A percentile compares a stretch with the other conserved stretches of the same genome.
Conservation (phyloP, 2,888 invertebrate species). For the Argyresthia goedartella region DNA sequence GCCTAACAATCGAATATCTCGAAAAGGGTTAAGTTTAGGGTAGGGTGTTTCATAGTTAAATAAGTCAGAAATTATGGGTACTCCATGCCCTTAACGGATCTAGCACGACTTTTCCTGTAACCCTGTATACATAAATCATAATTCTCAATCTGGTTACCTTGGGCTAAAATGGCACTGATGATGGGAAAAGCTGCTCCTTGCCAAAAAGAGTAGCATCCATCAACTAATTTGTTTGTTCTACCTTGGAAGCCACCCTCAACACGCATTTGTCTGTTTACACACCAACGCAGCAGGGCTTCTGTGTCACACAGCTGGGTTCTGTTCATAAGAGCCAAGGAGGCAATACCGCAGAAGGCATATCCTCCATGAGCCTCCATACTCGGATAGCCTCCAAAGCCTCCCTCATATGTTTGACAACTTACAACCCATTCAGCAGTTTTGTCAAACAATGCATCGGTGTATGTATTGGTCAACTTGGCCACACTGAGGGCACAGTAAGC, state of each 20-base stretch:
- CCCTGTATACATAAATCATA: not conserved
- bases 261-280: conserved; percentile 90
- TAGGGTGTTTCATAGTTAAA: too few species aligned
- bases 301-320: conserved; percentile 81
- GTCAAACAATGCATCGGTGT: conserved; percentile 82
- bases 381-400: conserved; percentile 91
- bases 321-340: conserved; percentile 86
- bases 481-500: conserved; percentile 97
- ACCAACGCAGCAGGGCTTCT: conserved; percentile 86
- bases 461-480: conserved; percentile 87
- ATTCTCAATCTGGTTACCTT: conserved; percentile 31
- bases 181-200: conserved; percentile 94
- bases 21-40: too few species aligned
- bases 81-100: too few species aligned
- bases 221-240: conserved; percentile 97
- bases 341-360: conserved; percentile 98
- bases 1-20: too few species aligned
- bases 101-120: too few species aligned
- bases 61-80: too few species aligned
- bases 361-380: conserved; percentile 99
- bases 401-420: conserved; percentile 98
- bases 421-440: conserved; percentile 94
- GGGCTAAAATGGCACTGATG: conserved; percentile 79
- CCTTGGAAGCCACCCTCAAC: conserved; percentile 98
- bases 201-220: conserved; percentile 99